Conservation (phyloP, 2,113 vertebrate genomes). For the Lates calcarifer region DNA sequence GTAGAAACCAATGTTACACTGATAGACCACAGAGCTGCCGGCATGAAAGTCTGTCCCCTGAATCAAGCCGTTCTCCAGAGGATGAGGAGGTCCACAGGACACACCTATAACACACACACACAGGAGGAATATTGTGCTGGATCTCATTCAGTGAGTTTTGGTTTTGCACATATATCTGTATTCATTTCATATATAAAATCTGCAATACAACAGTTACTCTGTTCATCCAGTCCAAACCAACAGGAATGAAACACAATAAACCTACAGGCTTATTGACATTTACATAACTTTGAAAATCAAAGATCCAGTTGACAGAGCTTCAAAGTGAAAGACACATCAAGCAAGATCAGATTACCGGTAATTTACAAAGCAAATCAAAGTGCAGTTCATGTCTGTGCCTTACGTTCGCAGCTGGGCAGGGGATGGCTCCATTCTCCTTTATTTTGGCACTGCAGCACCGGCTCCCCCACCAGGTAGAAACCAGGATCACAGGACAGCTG, state of each 20-base stretch:
- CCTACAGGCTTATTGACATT: background rate
- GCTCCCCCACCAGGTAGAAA: constrained; percentile 95
- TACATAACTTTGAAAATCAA: background rate
- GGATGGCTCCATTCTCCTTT: constrained; percentile 94
- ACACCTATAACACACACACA: constrained; percentile 84
- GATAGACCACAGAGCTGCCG: constrained; percentile 90
- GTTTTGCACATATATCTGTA: background rate
- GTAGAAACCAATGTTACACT: constrained; percentile 94
- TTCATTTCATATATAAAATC: background rate
- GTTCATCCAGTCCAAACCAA: background rate
- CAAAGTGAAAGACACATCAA: background rate
- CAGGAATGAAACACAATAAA: background rate
- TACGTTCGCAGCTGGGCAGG: constrained; percentile 94
- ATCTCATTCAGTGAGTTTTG: no score
- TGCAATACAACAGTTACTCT: no score
- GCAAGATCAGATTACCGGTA: background rate
- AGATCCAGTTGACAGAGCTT: background rate
- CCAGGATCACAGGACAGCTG: constrained; percentile 94
- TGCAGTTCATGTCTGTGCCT: constrained; percentile 52
- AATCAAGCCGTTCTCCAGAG: constrained; percentile 91
- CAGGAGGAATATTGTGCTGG: background rate
- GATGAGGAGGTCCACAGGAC: constrained; percentile 90
- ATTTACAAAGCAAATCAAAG: background rate
- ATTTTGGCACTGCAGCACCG: constrained; percentile 92
- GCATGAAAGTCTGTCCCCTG: constrained; percentile 90